Evolutionary conservation across 2,888 invertebrate species (phyloP).

Genomic region (Gastracanthus pulcherrimus): DNA sequence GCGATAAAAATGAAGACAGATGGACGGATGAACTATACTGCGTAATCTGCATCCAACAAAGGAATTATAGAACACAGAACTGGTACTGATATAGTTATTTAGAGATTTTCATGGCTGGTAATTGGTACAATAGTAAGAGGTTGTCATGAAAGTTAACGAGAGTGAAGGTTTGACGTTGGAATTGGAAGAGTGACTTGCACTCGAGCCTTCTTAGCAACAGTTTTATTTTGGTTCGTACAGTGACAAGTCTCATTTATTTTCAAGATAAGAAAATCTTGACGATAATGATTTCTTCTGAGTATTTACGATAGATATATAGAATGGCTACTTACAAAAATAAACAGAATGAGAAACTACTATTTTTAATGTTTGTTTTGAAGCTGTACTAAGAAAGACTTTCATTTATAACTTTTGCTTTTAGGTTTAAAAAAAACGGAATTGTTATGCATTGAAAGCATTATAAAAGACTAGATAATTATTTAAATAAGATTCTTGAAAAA

Average conservation of each 20-base stretch:
- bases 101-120: conserved; percentile 12
- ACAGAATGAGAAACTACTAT: too few relatives aligned
- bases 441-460: too few relatives aligned
- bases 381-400: too few relatives aligned
- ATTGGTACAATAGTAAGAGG: conserved; percentile 8
- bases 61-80: not conserved
- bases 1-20: conserved; percentile 12
- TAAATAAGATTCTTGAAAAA: too few relatives aligned
- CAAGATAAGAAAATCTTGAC: conserved; percentile 3
- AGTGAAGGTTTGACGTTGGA: conserved; percentile 21
- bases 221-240: not conserved
- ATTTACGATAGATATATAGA: too few relatives aligned
- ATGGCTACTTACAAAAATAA: too few relatives aligned
- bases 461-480: too few relatives aligned
- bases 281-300: not conserved
- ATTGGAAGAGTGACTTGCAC: conserved; percentile 32
- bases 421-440: too few relatives aligned
- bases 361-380: too few relatives aligned
- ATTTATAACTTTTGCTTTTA: too few relatives aligned
- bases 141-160: conserved; percentile 36
- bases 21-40: not conserved
- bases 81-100: not conserved
- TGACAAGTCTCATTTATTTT: conserved; percentile 4
- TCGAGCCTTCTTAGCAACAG: too few relatives aligned
- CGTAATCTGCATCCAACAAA: not conserved